Percentiles rank a stretch among this genome's conserved stretches.
Conservation (phyloP, 2,797 vertebrate species). For the Pangasius djambal region DNA sequence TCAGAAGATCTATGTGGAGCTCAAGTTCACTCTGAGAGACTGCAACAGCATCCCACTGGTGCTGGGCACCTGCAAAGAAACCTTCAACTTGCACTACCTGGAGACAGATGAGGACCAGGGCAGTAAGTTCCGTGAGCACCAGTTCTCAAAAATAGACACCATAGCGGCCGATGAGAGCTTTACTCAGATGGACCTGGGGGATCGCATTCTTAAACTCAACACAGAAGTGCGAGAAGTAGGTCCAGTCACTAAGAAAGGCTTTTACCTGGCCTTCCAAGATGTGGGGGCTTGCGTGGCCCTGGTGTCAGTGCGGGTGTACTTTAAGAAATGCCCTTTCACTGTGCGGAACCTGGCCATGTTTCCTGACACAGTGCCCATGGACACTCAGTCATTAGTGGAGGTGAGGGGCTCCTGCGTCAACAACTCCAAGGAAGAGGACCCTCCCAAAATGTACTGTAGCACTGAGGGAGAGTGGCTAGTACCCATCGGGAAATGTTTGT, state of each 20-base stretch:
- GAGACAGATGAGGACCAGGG: conserved; percentile 92
- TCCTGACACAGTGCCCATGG: conserved; percentile 94
- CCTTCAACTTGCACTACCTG: conserved; percentile 96
- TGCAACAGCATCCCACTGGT: conserved; percentile 97
- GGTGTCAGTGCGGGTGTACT: conserved; percentile 96
- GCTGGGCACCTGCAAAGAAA: conserved; percentile 96
- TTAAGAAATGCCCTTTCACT: conserved; percentile 95
- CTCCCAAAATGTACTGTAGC: conserved; percentile 98
- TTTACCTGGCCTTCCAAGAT: conserved; percentile 97
- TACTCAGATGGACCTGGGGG: conserved; percentile 96
- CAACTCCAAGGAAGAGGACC: conserved; percentile 94
- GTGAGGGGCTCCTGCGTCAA: conserved; percentile 96
- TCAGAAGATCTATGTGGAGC: conserved; percentile 96
- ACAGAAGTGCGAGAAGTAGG: conserved; percentile 96
- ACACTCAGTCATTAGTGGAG: conserved; percentile 96
- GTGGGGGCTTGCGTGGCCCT: conserved; percentile 96
- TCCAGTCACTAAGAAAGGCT: conserved; percentile 90
- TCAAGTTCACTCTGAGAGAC: conserved; percentile 96
- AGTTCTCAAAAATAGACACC: conserved; percentile 96
- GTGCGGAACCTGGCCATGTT: conserved; percentile 95
- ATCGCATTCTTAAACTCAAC: conserved; percentile 97
- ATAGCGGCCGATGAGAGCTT: conserved; percentile 98
- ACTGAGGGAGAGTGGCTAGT: conserved; percentile 99
- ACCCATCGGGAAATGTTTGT: conserved; percentile 96
- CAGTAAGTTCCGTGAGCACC: conserved; percentile 91